These are phyloP conservation scores for Zophobas morio DNA, from an alignment of 1,140 invertebrate genomes.

Conservation along the genomic window DNA sequence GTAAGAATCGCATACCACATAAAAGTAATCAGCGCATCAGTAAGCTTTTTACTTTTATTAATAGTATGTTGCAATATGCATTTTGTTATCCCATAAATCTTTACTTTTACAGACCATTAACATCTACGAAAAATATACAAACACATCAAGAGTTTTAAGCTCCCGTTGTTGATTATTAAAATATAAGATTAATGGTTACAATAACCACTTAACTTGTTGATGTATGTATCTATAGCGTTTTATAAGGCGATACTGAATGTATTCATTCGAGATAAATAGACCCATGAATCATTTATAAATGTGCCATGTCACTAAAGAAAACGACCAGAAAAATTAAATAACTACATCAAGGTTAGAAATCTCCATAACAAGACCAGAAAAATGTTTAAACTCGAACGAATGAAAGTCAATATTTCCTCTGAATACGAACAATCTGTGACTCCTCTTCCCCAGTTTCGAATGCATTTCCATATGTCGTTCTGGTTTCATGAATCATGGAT, in stretches of 20 bases:
- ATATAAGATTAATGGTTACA: constrained; percentile 28
- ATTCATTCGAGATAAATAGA: constrained; percentile 34
- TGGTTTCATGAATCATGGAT: background rate
- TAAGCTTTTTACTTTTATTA: no score
- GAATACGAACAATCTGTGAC: background rate
- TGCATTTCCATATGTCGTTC: constrained; percentile 14
- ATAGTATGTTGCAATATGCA: no score
- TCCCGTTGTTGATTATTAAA: constrained; percentile 24
- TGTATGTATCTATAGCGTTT: constrained; percentile 23
- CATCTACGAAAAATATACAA: background rate
- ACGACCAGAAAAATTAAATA: constrained; percentile 32
- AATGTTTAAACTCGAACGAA: constrained; percentile 5
- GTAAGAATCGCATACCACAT: no score
- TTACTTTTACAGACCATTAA: no score
- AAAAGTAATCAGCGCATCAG: no score
- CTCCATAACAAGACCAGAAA: constrained; percentile 27
- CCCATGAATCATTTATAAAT: constrained; percentile 39
- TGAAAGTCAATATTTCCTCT: constrained; percentile 20
- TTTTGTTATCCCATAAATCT: no score
- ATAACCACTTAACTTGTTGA: constrained; percentile 23
- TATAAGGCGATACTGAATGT: constrained; percentile 20
- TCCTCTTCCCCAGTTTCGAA: background rate
- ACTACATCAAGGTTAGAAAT: constrained; percentile 37
- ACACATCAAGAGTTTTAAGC: background rate
- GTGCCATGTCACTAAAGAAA: constrained; percentile 35